These are phyloP conservation scores for Drosophila kuntzei DNA, from an alignment of 2,888 invertebrate species.

Conservation along the genomic window DNA sequence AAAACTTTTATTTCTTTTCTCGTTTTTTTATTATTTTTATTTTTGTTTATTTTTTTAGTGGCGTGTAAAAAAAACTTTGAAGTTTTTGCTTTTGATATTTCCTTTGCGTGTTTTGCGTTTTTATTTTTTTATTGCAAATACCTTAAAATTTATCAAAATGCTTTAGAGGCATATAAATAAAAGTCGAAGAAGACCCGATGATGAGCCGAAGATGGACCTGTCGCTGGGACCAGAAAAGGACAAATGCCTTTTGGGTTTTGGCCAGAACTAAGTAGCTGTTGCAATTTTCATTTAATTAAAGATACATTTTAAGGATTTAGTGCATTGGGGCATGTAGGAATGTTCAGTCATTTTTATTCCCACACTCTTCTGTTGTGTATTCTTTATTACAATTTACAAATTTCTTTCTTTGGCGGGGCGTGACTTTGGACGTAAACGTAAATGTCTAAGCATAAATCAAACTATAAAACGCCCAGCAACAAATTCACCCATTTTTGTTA, in stretches of 20 bases:
- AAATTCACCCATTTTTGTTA: constrained; percentile 27
- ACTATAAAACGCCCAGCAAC: constrained; percentile 29
- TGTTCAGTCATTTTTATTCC: constrained; percentile 19
- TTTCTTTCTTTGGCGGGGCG: constrained; percentile 20
- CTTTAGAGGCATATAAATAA: constrained; percentile 14
- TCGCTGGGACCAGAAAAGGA: constrained; percentile 20
- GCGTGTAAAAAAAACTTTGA: constrained; percentile 35
- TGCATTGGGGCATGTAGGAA: constrained; percentile 43
- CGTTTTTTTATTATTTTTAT: constrained; percentile 8
- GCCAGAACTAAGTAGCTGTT: constrained; percentile 13
- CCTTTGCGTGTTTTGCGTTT: constrained; percentile 14
- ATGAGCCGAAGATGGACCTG: constrained; percentile 25
- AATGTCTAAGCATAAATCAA: constrained; percentile 57
- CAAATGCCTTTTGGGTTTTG: constrained; percentile 21
- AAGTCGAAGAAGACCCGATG: constrained; percentile 20
- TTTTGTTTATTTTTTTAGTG: constrained; percentile 8
- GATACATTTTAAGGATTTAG: constrained; percentile 46
- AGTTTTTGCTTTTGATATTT: constrained; percentile 35
- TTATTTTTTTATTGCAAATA: constrained; percentile 45
- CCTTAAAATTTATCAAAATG: constrained; percentile 50
- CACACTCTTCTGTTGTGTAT: not conserved
- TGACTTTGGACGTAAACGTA: constrained; percentile 22
- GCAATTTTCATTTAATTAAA: constrained; percentile 57
- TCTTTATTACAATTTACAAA: constrained; percentile 8
- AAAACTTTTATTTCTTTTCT: constrained; percentile 52